Evolutionary conservation across 1,140 invertebrate genomes (phyloP).

Genomic region (Samia ricini): DNA sequence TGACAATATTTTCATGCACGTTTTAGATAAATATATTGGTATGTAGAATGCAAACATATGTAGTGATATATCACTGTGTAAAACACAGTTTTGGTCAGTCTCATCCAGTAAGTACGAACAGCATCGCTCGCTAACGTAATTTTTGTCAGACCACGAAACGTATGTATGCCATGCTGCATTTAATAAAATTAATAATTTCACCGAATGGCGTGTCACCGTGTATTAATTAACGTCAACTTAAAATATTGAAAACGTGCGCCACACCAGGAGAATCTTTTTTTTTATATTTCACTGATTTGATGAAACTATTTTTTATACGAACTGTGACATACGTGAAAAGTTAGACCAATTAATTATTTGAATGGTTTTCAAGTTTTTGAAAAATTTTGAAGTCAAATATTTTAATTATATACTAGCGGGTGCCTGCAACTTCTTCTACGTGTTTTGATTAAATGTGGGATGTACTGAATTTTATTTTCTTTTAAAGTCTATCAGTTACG

Average conservation of each 20-base stretch:
- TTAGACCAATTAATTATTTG: not conserved
- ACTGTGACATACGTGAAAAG: not conserved
- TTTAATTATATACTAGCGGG: no score
- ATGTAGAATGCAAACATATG: no score
- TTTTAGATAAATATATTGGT: no score
- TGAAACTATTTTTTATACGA: not conserved
- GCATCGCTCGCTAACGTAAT: constrained; percentile 37
- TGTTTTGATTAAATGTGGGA: no score
- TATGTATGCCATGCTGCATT: constrained; percentile 57
- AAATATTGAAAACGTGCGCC: constrained; percentile 29
- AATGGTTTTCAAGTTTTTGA: no score
- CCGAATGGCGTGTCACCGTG: constrained; percentile 40
- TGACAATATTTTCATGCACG: no score
- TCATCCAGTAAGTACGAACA: constrained; percentile 28
- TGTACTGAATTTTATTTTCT: no score
- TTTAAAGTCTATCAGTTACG: no score
- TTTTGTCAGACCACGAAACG: constrained; percentile 60
- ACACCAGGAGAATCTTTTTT: not conserved
- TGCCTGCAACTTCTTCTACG: no score
- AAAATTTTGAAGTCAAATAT: no score
- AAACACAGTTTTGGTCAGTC: no score
- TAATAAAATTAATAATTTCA: constrained; percentile 55
- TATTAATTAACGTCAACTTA: constrained; percentile 54
- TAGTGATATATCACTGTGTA: no score
- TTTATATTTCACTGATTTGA: not conserved